Conservation (phyloP, 2,888 invertebrate genomes). For the Thalpophila matura region DNA sequence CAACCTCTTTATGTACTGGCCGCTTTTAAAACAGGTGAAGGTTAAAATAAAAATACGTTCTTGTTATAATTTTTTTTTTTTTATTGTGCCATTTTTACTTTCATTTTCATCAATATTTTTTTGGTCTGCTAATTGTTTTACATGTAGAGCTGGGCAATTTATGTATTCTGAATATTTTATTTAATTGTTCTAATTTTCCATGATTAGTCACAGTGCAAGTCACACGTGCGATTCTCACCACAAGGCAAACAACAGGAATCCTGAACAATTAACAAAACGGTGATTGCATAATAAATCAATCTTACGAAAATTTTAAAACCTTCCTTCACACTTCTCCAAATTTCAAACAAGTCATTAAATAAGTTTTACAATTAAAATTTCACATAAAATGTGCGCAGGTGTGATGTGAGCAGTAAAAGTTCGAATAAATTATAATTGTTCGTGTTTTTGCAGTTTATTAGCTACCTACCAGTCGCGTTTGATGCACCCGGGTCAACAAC, state of each 20-base stretch:
- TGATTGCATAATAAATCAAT: conserved; percentile 4
- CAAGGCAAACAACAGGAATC: neutral
- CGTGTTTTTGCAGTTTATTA: conserved; percentile 21
- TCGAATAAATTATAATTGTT: conserved; percentile 37
- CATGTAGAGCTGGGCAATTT: neutral
- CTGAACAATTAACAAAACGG: neutral
- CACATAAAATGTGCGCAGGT: conserved; percentile 41
- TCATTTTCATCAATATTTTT: neutral
- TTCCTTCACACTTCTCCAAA: conserved; percentile 33
- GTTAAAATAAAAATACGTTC: conserved; percentile 37
- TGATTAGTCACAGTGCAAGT: neutral
- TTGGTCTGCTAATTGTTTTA: neutral
- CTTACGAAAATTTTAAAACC: neutral
- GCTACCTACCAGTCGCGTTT: neutral
- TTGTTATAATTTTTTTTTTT: conserved; percentile 11
- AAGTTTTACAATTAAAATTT: conserved; percentile 32
- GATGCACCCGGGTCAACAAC: conserved; percentile 3
- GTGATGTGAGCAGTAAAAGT: conserved; percentile 33
- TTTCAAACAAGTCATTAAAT: conserved; percentile 44
- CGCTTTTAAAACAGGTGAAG: conserved; percentile 22
- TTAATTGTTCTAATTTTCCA: neutral
- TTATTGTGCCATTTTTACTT: neutral
- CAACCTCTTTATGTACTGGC: conserved; percentile 40
- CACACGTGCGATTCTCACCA: neutral
- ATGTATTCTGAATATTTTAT: too few species aligned